Evolutionary conservation across 30 jellyfish, hydroid and myxozoan genomes (phyloP).

Genomic region (Aurelia aurita complex sp. Pacific): DNA sequence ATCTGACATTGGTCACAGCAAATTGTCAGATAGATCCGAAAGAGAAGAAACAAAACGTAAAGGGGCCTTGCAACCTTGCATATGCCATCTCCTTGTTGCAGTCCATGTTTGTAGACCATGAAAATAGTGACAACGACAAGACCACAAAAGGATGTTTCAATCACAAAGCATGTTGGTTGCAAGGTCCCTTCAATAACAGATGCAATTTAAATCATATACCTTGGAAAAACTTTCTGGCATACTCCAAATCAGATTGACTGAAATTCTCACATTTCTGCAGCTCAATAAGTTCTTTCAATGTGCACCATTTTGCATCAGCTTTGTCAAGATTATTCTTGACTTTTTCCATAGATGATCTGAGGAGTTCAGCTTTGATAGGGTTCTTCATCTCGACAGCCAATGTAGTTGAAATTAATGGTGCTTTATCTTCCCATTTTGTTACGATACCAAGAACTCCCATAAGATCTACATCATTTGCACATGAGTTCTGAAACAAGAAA

Average conservation of each 20-base stretch:
- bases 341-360: constrained; percentile 20
- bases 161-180: too few species aligned
- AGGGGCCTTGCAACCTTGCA: too few species aligned
- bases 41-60: too few species aligned
- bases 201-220: not conserved
- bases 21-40: too few species aligned
- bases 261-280: constrained; percentile 12
- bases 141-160: too few species aligned
- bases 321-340: not conserved
- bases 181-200: too few species aligned
- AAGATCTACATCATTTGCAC: constrained; percentile 8
- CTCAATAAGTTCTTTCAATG: constrained; percentile 28
- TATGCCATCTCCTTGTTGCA: too few species aligned
- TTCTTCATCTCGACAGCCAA: constrained; percentile 27
- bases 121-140: too few species aligned
- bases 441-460: constrained; percentile 45
- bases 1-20: too few species aligned
- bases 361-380: constrained; percentile 7
- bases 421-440: constrained; percentile 41
- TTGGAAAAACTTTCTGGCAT: constrained; percentile 38
- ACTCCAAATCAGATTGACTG: constrained; percentile 11
- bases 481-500: constrained; percentile 23
- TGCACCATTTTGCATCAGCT: constrained; percentile 40
- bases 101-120: too few species aligned
- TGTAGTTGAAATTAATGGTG: not conserved